Percentiles rank a stretch among this genome's conserved stretches.
phyloP scores from a whole-genome alignment of 2,797 vertebrate species.

The Capromys pilorides region DNA sequence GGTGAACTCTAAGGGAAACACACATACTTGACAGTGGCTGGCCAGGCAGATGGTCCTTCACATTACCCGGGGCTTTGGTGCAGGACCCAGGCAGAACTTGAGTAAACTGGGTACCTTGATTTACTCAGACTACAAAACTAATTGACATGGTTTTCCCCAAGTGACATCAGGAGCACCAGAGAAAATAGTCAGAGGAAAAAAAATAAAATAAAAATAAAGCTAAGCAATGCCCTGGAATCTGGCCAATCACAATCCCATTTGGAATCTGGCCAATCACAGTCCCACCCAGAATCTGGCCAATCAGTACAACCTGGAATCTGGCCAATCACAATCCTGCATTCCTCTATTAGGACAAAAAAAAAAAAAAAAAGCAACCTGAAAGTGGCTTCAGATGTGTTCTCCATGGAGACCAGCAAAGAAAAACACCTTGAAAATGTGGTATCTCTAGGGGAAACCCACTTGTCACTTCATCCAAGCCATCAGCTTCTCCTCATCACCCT shows the following conservation, averaged over 20 bases:
- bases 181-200: constrained; percentile 3
- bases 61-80: not conserved
- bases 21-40: not conserved
- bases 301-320: not conserved
- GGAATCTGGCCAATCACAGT: too few relatives aligned
- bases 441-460: not conserved
- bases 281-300: too few relatives aligned
- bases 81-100: not conserved
- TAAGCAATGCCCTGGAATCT: not conserved
- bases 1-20: not conserved
- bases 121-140: constrained; percentile 9
- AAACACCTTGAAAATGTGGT: not conserved
- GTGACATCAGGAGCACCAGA: not conserved
- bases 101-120: not conserved
- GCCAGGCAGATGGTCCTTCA: not conserved
- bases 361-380: not conserved
- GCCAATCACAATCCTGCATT: not conserved
- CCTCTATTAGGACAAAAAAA: not conserved
- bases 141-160: not conserved
- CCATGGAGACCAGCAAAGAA: constrained; percentile 4
- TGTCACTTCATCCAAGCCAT: not conserved
- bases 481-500: not conserved
- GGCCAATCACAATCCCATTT: not conserved
- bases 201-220: too few relatives aligned
- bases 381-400: not conserved